A percentile compares a stretch with the other conserved stretches of the same genome.
Evolutionary conservation across 2,113 vertebrate genomes (phyloP).

Genomic region (Smithornis capensis): DNA sequence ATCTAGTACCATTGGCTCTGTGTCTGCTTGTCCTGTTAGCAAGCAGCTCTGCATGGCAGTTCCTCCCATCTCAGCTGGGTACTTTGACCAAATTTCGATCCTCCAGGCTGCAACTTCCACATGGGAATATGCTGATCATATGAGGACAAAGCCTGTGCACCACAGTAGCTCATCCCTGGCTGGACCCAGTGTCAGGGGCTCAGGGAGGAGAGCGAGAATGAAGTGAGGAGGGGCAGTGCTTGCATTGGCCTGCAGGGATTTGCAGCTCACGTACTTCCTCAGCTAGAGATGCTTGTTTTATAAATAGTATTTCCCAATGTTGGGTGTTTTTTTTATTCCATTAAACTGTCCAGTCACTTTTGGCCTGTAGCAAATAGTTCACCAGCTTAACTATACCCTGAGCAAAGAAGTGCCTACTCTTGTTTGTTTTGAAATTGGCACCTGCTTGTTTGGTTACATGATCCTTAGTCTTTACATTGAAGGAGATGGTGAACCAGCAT

Average conservation of each 20-base stretch:
- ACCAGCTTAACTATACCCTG: conserved; percentile 8
- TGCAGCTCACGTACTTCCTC: conserved; percentile 7
- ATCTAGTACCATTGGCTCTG: not conserved
- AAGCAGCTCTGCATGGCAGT: not conserved
- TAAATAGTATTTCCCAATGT: not conserved
- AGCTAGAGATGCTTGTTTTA: conserved; percentile 24
- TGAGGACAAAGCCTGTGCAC: not conserved
- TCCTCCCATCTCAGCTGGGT: not conserved
- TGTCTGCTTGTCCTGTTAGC: not conserved
- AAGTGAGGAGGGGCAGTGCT: not conserved
- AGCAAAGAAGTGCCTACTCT: not conserved
- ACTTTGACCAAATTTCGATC: not conserved
- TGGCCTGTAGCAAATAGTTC: not conserved
- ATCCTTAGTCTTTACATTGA: not conserved
- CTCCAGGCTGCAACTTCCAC: not conserved
- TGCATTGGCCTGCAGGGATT: not conserved
- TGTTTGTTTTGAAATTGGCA: conserved; percentile 45
- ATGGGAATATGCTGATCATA: not conserved
- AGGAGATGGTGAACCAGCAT: not conserved
- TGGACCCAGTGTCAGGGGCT: not conserved
- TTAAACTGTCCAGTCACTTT: conserved; percentile 21
- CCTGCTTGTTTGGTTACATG: conserved; percentile 46
- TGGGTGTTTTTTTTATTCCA: not conserved
- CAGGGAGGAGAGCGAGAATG: fast-evolving
- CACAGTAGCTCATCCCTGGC: not conserved